Base-by-base conservation (phyloP, 35 echinoderm and acorn worm genomes). In the Apostichopus californicus region DNA sequence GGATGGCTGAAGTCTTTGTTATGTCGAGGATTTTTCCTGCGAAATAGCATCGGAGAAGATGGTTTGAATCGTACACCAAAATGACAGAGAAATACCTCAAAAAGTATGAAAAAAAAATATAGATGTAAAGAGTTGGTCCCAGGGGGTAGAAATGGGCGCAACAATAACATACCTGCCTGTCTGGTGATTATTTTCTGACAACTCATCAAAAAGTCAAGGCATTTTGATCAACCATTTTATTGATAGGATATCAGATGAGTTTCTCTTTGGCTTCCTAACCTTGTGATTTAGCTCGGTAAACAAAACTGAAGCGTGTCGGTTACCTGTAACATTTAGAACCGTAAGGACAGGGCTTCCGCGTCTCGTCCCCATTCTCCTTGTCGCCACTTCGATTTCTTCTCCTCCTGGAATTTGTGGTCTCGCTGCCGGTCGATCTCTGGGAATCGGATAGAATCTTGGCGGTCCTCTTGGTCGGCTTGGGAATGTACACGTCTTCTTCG, bases 311-410 rank as follows among this genome's bases (percentile, higher is more conserved):
- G 1, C 28, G 28, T 34, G 28, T 34, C 28, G 1, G 28, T 34
- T 93, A 98, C 96, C 96, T 92, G 82, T 96, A 98, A 77, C 96
- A 98, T 63, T 92, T 93, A 26, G 83, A 79, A 9, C 94, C 96
- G 88, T 92, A 98, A 10, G 72, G 55, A 83, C 96, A 98, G 20
- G 91, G 82, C 60, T 95, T 90, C 59, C 64, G 46, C 54, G 89
- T 87, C 79, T 92, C 1, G 73, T 24, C 75, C 71, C 89, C 91
- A 53, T 90, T 86, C 21, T 94, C 95, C 14, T 93, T 90, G 15
- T 94, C 93, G 7, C 87, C 90, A 6, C 82, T 63, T 17, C 80
- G 87, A 4, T 91, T 65, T 15, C 57, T 54, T 90, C 77, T 94
- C 90, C 24, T 53, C 17, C 22, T 80, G 55, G 55, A 8, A 14